Percentiles rank a stretch among this genome's conserved stretches.
Evolutionary conservation across 2,113 vertebrate species (phyloP).

Genomic region (Lutjanus erythropterus): DNA sequence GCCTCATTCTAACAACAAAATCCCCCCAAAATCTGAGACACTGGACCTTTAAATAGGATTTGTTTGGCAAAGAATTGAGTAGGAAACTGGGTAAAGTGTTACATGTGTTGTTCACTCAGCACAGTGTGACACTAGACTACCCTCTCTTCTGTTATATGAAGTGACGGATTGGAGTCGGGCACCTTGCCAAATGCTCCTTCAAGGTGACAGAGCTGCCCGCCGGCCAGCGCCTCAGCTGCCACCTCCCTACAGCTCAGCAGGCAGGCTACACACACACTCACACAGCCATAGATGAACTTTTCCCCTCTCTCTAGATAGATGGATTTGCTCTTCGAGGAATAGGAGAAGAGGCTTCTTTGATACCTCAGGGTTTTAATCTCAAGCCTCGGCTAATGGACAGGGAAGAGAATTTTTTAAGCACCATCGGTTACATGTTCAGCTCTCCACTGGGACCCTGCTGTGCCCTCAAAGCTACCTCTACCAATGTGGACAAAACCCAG

Average conservation of each 20-base stretch:
- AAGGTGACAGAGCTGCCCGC: conserved; percentile 17
- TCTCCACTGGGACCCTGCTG: neutral
- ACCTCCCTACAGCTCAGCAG: neutral
- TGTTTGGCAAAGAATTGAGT: neutral
- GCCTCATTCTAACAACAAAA: too few relatives aligned
- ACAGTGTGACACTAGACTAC: neutral
- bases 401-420: neutral
- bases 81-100: neutral
- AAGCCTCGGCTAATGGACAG: neutral
- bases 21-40: too few relatives aligned
- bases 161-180: conserved; percentile 4
- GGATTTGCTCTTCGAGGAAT: neutral
- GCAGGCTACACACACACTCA: neutral
- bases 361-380: conserved; percentile 9
- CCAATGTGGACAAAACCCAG: conserved; percentile 5
- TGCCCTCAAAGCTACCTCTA: neutral
- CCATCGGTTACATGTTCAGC: neutral
- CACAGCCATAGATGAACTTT: neutral
- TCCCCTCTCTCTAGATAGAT: neutral
- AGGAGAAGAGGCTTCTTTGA: neutral
- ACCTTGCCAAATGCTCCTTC: conserved; percentile 11
- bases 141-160: neutral
- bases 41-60: neutral
- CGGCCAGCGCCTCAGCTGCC: conserved; percentile 3
- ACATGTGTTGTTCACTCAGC: neutral